A percentile compares a stretch with the other conserved stretches of the same genome.
Evolutionary conservation across 2,888 invertebrate genomes (phyloP).

Genomic region (Rambutsinella grinnellia): DNA sequence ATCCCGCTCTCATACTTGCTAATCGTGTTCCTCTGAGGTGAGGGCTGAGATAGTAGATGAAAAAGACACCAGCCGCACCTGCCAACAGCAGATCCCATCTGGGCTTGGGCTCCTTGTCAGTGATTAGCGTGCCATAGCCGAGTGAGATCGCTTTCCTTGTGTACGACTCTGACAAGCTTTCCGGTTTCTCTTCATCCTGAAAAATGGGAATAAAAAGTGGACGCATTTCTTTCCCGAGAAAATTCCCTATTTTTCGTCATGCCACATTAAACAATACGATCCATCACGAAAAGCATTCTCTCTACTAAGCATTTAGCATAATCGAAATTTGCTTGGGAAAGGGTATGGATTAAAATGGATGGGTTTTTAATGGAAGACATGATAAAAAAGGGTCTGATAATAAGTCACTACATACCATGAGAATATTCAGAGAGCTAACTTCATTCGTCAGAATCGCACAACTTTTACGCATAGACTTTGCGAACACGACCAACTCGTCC

Average conservation of each 20-base stretch:
- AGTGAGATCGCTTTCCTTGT: constrained; percentile 10
- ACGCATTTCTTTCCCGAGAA: too few relatives aligned
- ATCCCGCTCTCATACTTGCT: constrained; percentile 19
- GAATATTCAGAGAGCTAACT: constrained; percentile 48
- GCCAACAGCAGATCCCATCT: constrained; percentile 39
- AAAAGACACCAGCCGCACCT: constrained; percentile 39
- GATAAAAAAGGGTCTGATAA: too few relatives aligned
- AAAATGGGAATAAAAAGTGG: not conserved
- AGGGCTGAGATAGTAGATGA: constrained; percentile 25
- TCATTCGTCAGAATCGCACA: constrained; percentile 41
- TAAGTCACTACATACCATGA: constrained; percentile 19
- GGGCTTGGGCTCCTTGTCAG: not conserved
- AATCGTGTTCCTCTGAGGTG: constrained; percentile 27
- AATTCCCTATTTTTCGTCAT: too few relatives aligned
- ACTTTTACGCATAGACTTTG: constrained; percentile 51
- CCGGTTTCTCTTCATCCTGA: not conserved
- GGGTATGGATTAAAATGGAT: too few relatives aligned
- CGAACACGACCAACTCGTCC: constrained; percentile 37
- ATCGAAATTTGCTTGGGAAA: too few relatives aligned
- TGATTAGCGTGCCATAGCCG: not conserved
- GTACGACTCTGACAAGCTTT: not conserved
- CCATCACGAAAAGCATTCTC: too few relatives aligned
- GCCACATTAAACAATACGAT: too few relatives aligned
- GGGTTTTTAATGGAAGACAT: too few relatives aligned
- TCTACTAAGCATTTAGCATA: too few relatives aligned